A percentile compares a stretch with the other conserved stretches of the same genome.
Conservation (phyloP, 2,888 invertebrate species). For the Doris montereyensis region DNA sequence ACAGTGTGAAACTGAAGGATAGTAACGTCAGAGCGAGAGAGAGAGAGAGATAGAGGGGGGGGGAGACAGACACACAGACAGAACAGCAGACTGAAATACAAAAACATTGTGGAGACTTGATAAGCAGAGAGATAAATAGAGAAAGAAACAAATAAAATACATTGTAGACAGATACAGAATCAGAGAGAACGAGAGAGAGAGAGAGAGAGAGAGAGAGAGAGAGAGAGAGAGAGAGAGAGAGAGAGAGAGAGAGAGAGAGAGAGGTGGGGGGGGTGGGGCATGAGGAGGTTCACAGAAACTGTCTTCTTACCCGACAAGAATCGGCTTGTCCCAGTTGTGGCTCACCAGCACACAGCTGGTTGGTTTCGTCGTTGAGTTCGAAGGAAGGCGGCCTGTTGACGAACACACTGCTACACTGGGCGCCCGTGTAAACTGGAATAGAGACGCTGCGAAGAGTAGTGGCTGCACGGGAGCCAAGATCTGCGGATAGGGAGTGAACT, state of each 20-base stretch:
- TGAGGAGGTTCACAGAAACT: not conserved
- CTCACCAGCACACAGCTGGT: conserved; percentile 43
- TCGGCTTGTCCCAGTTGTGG: conserved; percentile 41
- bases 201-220: not conserved
- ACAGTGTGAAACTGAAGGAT: too few relatives aligned
- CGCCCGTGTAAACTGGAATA: conserved; percentile 32
- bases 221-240: too few relatives aligned
- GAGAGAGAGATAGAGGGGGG: not conserved
- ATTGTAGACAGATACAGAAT: not conserved
- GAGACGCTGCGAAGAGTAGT: conserved; percentile 29
- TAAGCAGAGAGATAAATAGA: not conserved
- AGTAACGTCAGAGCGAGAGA: too few relatives aligned
- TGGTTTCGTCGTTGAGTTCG: conserved; percentile 21
- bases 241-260: not conserved
- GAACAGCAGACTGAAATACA: not conserved
- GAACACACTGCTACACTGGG: conserved; percentile 28
- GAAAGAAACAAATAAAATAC: not conserved
- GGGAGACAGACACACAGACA: not conserved
- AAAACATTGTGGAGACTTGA: not conserved
- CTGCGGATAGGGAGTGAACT: too few relatives aligned
- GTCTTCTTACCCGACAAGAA: conserved; percentile 39
- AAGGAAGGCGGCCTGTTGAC: conserved; percentile 6
- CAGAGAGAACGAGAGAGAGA: too few relatives aligned
- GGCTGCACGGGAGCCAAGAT: too few relatives aligned
- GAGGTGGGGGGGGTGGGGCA: not conserved